Percentiles rank a stretch among this genome's conserved stretches.
Conservation (phyloP, 2,113 vertebrate genomes). For the Cariama cristata region DNA sequence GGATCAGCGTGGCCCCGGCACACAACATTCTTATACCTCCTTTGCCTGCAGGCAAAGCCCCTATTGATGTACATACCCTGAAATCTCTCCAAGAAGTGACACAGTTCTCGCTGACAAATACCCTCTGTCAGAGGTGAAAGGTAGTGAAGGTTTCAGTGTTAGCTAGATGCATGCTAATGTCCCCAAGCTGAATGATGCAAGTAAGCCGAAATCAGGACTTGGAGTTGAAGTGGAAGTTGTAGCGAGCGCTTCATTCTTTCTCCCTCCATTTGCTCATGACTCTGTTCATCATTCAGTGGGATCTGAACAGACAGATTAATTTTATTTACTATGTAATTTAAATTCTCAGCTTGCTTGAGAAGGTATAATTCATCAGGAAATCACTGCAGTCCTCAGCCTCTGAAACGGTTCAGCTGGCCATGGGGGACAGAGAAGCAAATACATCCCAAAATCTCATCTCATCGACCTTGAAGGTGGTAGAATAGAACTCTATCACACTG, state of each 20-base stretch:
- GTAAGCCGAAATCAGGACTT: neutral
- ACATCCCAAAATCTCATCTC: neutral
- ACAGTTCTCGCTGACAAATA: neutral
- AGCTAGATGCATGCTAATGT: neutral
- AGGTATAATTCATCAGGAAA: neutral
- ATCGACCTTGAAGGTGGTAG: neutral
- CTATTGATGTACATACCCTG: neutral
- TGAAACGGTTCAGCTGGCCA: neutral
- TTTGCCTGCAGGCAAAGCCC: neutral
- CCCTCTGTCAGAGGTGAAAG: neutral
- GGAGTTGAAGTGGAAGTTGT: neutral
- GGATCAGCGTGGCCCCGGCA: neutral
- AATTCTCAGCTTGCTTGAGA: neutral
- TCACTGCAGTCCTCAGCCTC: neutral
- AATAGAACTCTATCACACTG: neutral
- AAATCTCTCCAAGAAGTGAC: conserved; percentile 3
- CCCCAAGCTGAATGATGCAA: neutral
- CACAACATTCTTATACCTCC: neutral
- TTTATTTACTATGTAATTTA: conserved; percentile 19
- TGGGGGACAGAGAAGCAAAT: neutral
- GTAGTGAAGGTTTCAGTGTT: neutral
- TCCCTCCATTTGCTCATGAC: neutral
- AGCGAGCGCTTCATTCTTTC: neutral
- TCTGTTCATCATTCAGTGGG: neutral
- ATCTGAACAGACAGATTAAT: conserved; percentile 7